Evolutionary conservation across 2,113 vertebrate species (phyloP).

Genomic region (Rissa tridactyla): DNA sequence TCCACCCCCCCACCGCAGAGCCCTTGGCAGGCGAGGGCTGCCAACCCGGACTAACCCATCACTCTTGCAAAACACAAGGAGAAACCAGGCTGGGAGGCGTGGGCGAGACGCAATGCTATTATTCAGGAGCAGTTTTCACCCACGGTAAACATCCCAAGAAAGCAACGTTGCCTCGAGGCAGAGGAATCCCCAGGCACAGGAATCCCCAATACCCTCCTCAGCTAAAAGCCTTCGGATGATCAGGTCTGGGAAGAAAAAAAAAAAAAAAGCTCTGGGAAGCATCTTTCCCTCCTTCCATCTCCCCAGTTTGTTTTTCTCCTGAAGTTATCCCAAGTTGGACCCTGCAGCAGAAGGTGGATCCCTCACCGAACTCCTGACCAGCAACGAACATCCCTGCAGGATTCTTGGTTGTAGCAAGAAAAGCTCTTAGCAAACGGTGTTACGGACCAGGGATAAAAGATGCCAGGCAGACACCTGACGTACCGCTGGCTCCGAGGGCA

Average conservation of each 20-base stretch:
- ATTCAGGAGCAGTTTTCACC: neutral
- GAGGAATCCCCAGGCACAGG: neutral
- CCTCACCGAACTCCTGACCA: fast-evolving
- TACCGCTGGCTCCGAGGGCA: neutral
- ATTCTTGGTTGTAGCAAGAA: fast-evolving
- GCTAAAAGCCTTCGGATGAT: neutral
- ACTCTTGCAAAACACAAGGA: neutral
- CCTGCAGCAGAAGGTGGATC: neutral
- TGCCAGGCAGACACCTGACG: fast-evolving
- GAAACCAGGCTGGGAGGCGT: neutral
- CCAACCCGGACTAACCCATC: neutral
- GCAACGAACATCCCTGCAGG: fast-evolving
- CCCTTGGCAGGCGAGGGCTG: neutral
- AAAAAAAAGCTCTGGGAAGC: neutral
- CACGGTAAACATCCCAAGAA: neutral
- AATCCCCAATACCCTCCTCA: neutral
- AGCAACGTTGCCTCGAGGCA: neutral
- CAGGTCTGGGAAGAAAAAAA: neutral
- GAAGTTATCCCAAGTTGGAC: fast-evolving
- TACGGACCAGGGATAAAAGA: too few relatives aligned
- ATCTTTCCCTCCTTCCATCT: neutral
- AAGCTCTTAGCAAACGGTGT: fast-evolving
- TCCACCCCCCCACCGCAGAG: neutral
- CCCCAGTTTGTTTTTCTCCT: fast-evolving
- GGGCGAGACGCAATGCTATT: neutral